Conservation (phyloP, 2,113 vertebrate genomes). For the Herpailurus yagouaroundi region DNA sequence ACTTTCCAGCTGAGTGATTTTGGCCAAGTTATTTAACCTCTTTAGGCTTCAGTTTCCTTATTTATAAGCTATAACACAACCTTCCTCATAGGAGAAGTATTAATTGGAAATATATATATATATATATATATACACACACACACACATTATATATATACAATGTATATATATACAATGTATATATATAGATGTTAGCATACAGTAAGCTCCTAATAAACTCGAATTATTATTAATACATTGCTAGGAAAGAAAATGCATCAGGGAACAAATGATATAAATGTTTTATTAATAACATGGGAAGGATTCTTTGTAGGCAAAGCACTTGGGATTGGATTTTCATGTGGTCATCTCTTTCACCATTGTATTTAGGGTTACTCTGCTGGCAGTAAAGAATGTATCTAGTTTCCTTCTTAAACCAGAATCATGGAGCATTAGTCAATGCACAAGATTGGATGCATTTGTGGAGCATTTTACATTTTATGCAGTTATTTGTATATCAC, state of each 20-base stretch:
- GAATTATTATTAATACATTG: neutral
- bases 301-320: neutral
- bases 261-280: neutral
- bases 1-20: neutral
- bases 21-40: neutral
- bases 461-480: neutral
- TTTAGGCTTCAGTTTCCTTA: neutral
- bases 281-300: neutral
- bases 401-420: neutral
- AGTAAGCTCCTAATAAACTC: neutral
- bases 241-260: neutral
- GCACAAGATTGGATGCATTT: neutral
- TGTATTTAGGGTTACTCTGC: neutral
- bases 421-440: neutral
- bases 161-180: too few species aligned
- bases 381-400: neutral
- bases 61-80: neutral
- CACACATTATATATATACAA: neutral
- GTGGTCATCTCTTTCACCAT: neutral
- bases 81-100: neutral
- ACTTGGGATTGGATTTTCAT: slow-evolving; percentile 30
- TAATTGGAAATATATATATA: neutral
- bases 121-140: neutral
- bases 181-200: neutral
- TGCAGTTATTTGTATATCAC: neutral